These are phyloP conservation scores for Eupeodes luniger DNA, from an alignment of 2,888 invertebrate genomes.

Conservation along the genomic window DNA sequence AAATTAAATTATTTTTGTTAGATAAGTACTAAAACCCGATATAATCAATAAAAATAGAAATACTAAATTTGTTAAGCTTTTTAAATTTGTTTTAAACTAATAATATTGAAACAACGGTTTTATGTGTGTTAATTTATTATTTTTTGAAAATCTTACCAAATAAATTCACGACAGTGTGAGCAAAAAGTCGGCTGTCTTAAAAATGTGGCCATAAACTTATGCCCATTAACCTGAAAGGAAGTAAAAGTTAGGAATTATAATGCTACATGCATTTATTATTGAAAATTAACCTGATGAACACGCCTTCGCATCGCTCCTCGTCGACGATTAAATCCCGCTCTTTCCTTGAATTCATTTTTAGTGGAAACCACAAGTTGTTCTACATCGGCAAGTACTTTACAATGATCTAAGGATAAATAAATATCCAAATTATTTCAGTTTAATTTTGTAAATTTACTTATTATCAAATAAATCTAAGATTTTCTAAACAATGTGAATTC, in stretches of 20 bases:
- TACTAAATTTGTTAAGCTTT: constrained; percentile 30
- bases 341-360: constrained; percentile 97
- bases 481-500: too few species aligned
- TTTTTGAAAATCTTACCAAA: constrained; percentile 89
- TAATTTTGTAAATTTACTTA: too few species aligned
- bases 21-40: constrained; percentile 47
- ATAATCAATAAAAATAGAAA: constrained; percentile 51
- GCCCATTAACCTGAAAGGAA: constrained; percentile 90
- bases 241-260: not conserved
- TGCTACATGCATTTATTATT: not conserved
- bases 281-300: constrained; percentile 93
- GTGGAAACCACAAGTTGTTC: constrained; percentile 83
- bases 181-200: constrained; percentile 99
- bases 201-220: constrained; percentile 99
- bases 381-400: constrained; percentile 84
- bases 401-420: constrained; percentile 83
- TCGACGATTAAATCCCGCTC: constrained; percentile 96
- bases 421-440: not conserved
- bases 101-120: constrained; percentile 22
- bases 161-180: constrained; percentile 99
- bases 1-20: constrained; percentile 44
- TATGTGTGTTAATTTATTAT: constrained; percentile 6
- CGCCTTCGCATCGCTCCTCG: constrained; percentile 99
- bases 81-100: constrained; percentile 36
- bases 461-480: too few species aligned